Conservation (phyloP, 2,888 invertebrate species). For the Aphelenchoides bicaudatus region DNA sequence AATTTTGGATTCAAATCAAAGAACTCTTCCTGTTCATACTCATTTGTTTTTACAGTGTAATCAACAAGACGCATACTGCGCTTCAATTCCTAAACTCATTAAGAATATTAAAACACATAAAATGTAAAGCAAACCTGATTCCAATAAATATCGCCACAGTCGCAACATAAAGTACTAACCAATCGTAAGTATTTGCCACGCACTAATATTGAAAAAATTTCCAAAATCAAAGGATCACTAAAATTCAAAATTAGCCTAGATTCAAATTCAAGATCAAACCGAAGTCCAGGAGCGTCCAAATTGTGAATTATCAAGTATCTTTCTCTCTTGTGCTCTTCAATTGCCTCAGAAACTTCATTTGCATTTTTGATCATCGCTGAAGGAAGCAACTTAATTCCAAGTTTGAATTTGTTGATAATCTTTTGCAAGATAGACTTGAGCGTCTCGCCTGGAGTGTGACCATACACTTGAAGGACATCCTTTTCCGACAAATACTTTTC, state of each 20-base stretch:
- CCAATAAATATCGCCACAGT: slow-evolving; percentile 14
- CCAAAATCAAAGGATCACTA: slow-evolving; percentile 9
- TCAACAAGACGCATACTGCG: slow-evolving; percentile 1
- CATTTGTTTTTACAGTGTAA: slow-evolving; percentile 8
- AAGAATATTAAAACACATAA: neutral
- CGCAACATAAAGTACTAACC: neutral
- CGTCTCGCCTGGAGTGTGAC: neutral
- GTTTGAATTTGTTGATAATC: neutral
- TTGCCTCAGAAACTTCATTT: neutral
- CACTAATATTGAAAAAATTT: neutral
- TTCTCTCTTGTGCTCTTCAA: slow-evolving; percentile 4
- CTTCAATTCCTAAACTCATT: neutral
- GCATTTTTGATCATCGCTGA: slow-evolving; percentile 2
- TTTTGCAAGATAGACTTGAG: neutral
- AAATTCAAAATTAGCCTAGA: neutral
- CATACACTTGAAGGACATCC: neutral
- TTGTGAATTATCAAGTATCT: slow-evolving; percentile 9
- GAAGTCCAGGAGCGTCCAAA: neutral
- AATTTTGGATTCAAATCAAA: slow-evolving; percentile 4
- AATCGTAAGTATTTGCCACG: slow-evolving; percentile 2
- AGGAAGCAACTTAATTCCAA: neutral
- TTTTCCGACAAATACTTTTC: neutral
- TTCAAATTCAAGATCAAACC: neutral
- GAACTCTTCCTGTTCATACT: slow-evolving; percentile 8
- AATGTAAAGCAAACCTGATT: neutral